Base-by-base conservation (phyloP, 2,797 vertebrate genomes). In the Scolopax bukidnonensis region DNA sequence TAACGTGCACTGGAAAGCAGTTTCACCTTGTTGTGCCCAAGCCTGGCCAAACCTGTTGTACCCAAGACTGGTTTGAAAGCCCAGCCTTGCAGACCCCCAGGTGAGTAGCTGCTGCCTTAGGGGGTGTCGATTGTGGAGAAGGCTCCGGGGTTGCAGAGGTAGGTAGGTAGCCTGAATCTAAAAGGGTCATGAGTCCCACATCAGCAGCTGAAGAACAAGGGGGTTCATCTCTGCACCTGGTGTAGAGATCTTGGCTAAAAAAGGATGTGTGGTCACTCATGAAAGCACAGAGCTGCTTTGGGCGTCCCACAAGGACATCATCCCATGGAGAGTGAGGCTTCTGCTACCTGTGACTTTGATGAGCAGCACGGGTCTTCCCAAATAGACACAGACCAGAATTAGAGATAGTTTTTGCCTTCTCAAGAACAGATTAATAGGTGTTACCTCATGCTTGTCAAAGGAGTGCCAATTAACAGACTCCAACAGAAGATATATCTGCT, bases 241-340 rank as follows among this genome's bases (percentile, higher is more conserved):
- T 70, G 43, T 63, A 74, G 30, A 56, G 10, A 80, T 11, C 30
- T 89, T 32, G 27, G 12, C 40, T 50, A 24, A 48, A 45, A 79
- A 43, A 20, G 3, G 5, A 8, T 28, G 12, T 38, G 40, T 71
- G 28, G 4, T 45, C 1, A 1, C 36, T 79, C 0, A 0, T 69
- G 48, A 25, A 18, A 57, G 17, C 51, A 45, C n/a, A 43, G 45
- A 76, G 38, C 23, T 76, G 32, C 36, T 84, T 59, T 1, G 10
- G 28, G 32, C 24, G 28, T 91, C n/a, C 40, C 1, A 2, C 50
- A 45, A 43, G 33, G 24, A 41, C 14, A n/a, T 74, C 8, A 3
- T 9, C 33, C 36, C 11, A 3, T 30, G 56, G 36, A 53, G 30
- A 45, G 5, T 5, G 36, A 64, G 27, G 32, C 33, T 77, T 77